Conservation (phyloP, 2,888 invertebrate genomes). For the Eutolmus rufibarbis region DNA sequence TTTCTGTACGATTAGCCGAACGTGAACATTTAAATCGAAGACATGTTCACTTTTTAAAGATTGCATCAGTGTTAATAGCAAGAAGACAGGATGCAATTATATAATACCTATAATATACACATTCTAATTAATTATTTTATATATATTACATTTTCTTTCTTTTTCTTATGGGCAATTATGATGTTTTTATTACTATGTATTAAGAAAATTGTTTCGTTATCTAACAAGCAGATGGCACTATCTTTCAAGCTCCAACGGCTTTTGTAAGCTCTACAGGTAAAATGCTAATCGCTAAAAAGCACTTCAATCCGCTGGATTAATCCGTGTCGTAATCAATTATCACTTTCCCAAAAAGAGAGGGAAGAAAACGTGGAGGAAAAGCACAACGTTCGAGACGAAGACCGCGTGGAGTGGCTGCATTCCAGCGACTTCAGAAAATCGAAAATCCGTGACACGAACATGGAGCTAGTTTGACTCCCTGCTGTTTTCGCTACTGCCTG, state of each 20-base stretch:
- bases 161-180: too few relatives aligned
- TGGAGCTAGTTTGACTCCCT: conserved; percentile 69
- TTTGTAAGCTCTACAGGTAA: background rate
- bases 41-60: too few relatives aligned
- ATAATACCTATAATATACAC: too few relatives aligned
- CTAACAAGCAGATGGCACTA: conserved; percentile 1
- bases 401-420: background rate
- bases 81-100: too few relatives aligned
- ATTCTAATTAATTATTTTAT: too few relatives aligned
- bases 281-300: background rate
- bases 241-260: background rate
- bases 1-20: too few relatives aligned
- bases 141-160: too few relatives aligned
- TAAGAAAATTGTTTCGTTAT: background rate
- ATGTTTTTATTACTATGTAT: too few relatives aligned
- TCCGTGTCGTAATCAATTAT: conserved; percentile 2
- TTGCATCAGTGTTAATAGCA: too few relatives aligned
- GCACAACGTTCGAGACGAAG: background rate
- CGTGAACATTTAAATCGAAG: too few relatives aligned
- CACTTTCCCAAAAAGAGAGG: background rate
- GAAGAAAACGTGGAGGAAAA: background rate
- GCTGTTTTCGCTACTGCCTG: conserved; percentile 75
- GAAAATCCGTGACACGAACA: conserved; percentile 27
- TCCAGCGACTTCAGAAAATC: background rate
- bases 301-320: background rate